Percentiles rank a stretch among this genome's conserved stretches.
Conservation (phyloP, 2,113 vertebrate genomes). For the Furnarius figulus region DNA sequence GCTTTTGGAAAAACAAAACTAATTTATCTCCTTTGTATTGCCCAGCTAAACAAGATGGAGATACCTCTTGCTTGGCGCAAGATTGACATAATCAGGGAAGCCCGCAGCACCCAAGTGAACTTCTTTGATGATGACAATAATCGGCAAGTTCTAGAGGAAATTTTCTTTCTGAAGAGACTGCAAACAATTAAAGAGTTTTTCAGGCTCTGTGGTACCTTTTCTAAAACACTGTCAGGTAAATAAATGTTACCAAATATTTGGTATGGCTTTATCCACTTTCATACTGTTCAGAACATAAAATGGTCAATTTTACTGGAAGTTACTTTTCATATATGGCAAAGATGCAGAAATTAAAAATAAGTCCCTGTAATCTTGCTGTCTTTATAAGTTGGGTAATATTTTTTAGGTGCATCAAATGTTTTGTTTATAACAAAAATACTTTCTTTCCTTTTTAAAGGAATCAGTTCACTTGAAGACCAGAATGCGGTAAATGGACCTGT, state of each 20-base stretch:
- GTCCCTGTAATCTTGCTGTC: background rate
- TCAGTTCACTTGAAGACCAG: slow-evolving; percentile 84
- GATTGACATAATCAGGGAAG: slow-evolving; percentile 93
- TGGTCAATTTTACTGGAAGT: background rate
- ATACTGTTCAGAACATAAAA: accelerated
- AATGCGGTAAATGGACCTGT: slow-evolving; percentile 88
- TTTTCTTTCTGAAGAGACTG: slow-evolving; percentile 95
- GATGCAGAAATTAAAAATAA: background rate
- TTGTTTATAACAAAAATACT: background rate
- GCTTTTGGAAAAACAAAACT: background rate
- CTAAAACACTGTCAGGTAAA: slow-evolving; percentile 93
- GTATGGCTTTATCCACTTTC: background rate
- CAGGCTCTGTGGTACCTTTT: slow-evolving; percentile 90
- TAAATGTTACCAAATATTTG: background rate
- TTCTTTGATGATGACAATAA: slow-evolving; percentile 89
- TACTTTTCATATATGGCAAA: background rate
- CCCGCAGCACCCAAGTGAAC: slow-evolving; percentile 87
- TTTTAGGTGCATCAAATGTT: background rate
- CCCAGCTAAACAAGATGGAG: slow-evolving; percentile 92
- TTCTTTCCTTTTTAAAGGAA: slow-evolving; percentile 63
- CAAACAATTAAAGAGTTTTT: slow-evolving; percentile 97
- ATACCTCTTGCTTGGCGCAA: slow-evolving; percentile 92
- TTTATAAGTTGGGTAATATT: background rate
- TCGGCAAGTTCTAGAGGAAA: slow-evolving; percentile 90
- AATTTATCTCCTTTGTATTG: background rate